These are phyloP conservation scores for Syritta pipiens DNA, from an alignment of 2,888 invertebrate species.

Conservation along the genomic window DNA sequence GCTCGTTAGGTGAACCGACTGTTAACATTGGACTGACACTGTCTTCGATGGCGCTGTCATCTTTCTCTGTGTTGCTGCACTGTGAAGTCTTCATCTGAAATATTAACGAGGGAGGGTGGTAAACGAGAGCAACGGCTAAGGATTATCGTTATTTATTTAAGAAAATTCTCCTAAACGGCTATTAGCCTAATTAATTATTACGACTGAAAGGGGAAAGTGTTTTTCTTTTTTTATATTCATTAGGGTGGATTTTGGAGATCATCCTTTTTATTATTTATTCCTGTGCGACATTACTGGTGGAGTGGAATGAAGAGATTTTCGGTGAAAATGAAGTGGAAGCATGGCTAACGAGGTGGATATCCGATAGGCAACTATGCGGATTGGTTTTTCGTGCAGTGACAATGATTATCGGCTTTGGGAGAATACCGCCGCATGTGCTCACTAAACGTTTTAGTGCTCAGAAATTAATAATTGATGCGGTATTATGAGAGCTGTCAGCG, in stretches of 20 bases:
- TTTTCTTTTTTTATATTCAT: neutral
- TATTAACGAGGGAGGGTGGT: neutral
- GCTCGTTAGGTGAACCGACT: constrained; percentile 64
- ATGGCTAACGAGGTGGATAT: too few relatives aligned
- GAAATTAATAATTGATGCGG: too few relatives aligned
- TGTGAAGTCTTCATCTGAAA: constrained; percentile 63
- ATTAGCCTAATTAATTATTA: neutral
- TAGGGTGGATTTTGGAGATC: neutral
- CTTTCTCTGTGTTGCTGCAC: constrained; percentile 53
- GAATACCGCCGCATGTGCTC: too few relatives aligned
- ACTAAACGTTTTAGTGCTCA: too few relatives aligned
- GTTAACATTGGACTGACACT: constrained; percentile 69
- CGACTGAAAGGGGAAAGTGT: neutral
- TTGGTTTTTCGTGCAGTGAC: too few relatives aligned
- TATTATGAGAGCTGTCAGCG: too few relatives aligned
- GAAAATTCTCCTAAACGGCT: neutral
- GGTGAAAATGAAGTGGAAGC: too few relatives aligned
- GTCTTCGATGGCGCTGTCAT: constrained; percentile 64
- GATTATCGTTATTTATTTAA: neutral
- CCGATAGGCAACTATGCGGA: too few relatives aligned
- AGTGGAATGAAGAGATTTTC: too few relatives aligned
- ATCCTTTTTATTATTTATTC: neutral
- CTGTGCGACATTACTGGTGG: too few relatives aligned
- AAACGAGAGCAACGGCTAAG: neutral
- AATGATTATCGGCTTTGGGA: too few relatives aligned